phyloP scores from a whole-genome alignment of 2,888 invertebrate species.

The Cinara cedri region DNA sequence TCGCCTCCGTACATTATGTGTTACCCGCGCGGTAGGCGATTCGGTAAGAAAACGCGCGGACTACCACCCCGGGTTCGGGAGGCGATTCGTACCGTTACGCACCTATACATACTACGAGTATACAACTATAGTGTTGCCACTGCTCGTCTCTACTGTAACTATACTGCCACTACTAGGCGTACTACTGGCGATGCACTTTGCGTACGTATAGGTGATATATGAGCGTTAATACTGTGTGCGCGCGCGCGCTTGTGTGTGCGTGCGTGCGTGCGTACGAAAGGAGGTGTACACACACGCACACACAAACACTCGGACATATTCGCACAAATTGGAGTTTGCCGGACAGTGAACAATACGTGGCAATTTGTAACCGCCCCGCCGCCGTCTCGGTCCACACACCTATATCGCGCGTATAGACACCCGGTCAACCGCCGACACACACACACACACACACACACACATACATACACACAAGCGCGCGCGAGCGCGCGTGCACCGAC shows the following conservation, averaged over 20 bases:
- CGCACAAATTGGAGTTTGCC: slow-evolving; percentile 50
- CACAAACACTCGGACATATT: background rate
- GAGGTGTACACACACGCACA: background rate
- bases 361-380: slow-evolving; percentile 49
- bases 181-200: too few species aligned
- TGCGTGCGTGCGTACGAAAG: slow-evolving; percentile 6
- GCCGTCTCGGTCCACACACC: background rate
- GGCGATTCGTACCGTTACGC: too few species aligned
- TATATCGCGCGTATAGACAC: slow-evolving; percentile 6
- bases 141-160: too few species aligned
- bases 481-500: too few species aligned
- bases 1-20: too few species aligned
- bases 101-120: too few species aligned
- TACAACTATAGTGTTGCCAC: too few species aligned
- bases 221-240: slow-evolving; percentile 30
- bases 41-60: too few species aligned
- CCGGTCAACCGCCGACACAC: background rate
- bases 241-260: too few species aligned
- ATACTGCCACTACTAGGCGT: background rate
- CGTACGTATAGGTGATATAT: slow-evolving; percentile 34
- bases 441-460: background rate
- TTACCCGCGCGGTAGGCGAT: too few species aligned
- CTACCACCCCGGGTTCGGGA: too few species aligned
- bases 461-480: too few species aligned
- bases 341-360: slow-evolving; percentile 56